Percentiles rank a stretch among this genome's conserved stretches.
Evolutionary conservation across 2,113 vertebrate species (phyloP).

Genomic region (Herpetotheres cachinnans): DNA sequence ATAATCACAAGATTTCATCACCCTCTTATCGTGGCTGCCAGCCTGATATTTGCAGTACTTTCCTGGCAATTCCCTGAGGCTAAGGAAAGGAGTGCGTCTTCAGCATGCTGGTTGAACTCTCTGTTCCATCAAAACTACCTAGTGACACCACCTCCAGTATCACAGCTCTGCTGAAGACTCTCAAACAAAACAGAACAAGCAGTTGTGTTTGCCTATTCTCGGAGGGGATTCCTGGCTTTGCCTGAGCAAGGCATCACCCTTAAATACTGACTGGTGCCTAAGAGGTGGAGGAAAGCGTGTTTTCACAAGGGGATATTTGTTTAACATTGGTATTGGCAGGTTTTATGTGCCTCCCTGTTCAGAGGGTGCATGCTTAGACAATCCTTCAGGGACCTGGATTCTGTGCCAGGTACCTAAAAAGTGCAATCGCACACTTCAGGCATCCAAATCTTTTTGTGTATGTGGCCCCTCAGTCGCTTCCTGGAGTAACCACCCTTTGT

Average conservation of each 20-base stretch:
- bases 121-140: neutral
- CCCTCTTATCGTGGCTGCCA: neutral
- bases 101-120: neutral
- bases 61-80: neutral
- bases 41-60: neutral
- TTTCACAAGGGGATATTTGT: neutral
- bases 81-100: neutral
- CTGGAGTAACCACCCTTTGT: neutral
- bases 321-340: neutral
- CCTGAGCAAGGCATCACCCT: neutral
- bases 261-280: neutral
- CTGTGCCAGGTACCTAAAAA: neutral
- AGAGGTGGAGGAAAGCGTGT: neutral
- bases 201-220: accelerated
- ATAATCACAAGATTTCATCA: accelerated
- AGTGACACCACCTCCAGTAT: neutral
- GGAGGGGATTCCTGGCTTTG: neutral
- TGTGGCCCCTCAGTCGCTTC: neutral
- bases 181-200: neutral
- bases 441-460: neutral
- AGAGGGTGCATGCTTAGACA: neutral
- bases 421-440: neutral
- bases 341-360: neutral
- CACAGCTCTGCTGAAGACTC: neutral
- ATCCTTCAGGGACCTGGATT: neutral